Conservation (phyloP, 2,888 invertebrate genomes). For the Apamea crenata region DNA sequence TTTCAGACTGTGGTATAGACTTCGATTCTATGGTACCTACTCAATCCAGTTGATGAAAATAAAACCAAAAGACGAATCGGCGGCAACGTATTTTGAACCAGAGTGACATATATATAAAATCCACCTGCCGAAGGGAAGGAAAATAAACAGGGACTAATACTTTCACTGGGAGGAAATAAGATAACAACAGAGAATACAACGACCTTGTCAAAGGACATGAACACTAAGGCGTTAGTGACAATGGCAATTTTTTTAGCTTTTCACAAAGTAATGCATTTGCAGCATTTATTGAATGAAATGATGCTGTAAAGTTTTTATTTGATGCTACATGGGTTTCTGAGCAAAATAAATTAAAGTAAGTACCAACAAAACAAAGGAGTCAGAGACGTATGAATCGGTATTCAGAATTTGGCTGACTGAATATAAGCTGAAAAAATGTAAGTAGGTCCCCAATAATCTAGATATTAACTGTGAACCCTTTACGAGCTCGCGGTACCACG, state of each 20-base stretch:
- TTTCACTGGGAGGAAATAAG: conserved; percentile 38
- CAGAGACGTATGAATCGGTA: not conserved
- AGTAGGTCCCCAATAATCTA: not conserved
- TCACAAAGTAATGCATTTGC: conserved; percentile 31
- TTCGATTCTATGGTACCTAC: not conserved
- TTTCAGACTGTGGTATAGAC: conserved; percentile 16
- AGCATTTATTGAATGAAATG: not conserved
- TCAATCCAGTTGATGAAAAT: not conserved
- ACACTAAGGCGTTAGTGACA: conserved; percentile 39
- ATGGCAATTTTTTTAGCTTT: conserved; percentile 45
- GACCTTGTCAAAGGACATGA: conserved; percentile 50
- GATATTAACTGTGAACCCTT: not conserved
- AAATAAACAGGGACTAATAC: conserved; percentile 39
- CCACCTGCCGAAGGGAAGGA: conserved; percentile 12
- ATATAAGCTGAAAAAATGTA: not conserved
- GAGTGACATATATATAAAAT: conserved; percentile 15
- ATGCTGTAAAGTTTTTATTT: not conserved
- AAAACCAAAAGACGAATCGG: not conserved
- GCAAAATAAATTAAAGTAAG: not conserved
- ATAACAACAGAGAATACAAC: conserved; percentile 47
- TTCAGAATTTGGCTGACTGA: not conserved
- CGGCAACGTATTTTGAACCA: conserved; percentile 6
- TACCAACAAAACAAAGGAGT: not conserved
- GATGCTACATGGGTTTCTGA: not conserved
- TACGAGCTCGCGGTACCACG: not conserved